Evolutionary conservation across 2,888 invertebrate genomes (phyloP).

Genomic region (Myopa testacea): DNA sequence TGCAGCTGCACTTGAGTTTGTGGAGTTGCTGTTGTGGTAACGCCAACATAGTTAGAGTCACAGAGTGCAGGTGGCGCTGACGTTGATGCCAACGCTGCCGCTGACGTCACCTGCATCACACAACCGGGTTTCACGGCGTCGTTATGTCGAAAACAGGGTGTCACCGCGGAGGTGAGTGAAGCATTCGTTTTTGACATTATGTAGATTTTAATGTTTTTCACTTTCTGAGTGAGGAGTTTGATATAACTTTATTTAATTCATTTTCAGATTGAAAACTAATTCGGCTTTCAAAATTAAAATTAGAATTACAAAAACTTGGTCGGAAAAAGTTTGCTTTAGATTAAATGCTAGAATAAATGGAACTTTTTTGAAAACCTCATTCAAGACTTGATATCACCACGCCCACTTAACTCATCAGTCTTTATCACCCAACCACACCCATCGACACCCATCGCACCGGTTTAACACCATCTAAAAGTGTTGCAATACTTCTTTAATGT

Average conservation of each 20-base stretch:
- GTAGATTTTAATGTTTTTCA: conserved; percentile 25
- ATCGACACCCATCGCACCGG: too few species aligned
- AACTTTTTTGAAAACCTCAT: too few species aligned
- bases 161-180: conserved; percentile 47
- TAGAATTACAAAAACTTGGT: background rate
- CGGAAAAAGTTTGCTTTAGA: too few species aligned
- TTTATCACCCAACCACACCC: too few species aligned
- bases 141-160: conserved; percentile 50
- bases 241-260: conserved; percentile 16
- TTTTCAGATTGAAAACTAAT: background rate
- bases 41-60: background rate
- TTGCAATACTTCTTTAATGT: too few species aligned
- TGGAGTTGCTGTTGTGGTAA: conserved; percentile 27
- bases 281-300: background rate
- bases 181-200: conserved; percentile 54
- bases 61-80: conserved; percentile 21
- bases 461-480: too few species aligned
- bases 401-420: too few species aligned
- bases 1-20: conserved; percentile 47
- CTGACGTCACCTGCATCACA: conserved; percentile 54
- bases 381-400: too few species aligned
- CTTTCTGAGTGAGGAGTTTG: background rate
- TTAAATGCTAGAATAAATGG: too few species aligned
- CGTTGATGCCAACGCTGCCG: conserved; percentile 36
- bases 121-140: conserved; percentile 53